A percentile compares a stretch with the other conserved stretches of the same genome.
These are phyloP conservation scores for Phaetusa simplex DNA, from an alignment of 2,113 vertebrate species.

Conservation along the genomic window DNA sequence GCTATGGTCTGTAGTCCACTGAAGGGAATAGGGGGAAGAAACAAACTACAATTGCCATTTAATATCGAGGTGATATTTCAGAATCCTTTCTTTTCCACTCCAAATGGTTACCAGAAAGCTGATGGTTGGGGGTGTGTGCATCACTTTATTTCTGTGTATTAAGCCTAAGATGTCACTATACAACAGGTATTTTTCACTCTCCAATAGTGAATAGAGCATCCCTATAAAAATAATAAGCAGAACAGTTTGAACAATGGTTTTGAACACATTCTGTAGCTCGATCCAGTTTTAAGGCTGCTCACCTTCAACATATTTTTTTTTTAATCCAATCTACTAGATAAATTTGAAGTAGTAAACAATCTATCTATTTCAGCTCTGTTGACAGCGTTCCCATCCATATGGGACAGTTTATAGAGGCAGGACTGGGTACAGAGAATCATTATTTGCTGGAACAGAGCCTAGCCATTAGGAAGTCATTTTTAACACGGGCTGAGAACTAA, in stretches of 20 bases:
- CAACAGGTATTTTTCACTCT: background rate
- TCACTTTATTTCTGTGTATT: background rate
- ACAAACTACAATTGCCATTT: fast-evolving
- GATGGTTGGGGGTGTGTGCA: background rate
- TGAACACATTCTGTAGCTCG: background rate
- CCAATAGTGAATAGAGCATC: background rate
- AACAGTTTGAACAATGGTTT: background rate
- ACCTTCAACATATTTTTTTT: background rate
- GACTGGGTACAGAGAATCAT: background rate
- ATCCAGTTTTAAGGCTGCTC: background rate
- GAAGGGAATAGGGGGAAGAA: background rate
- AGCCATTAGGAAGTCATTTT: background rate
- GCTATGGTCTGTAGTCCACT: background rate
- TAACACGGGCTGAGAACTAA: background rate
- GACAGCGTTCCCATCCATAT: background rate
- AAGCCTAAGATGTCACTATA: background rate
- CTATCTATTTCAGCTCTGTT: background rate
- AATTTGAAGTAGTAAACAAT: background rate
- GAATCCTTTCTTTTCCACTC: background rate
- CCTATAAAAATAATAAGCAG: background rate
- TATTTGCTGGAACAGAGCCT: background rate
- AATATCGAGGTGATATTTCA: background rate
- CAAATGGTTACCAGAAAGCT: background rate
- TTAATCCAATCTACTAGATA: background rate
- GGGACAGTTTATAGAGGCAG: background rate